These are phyloP conservation scores for Shinisaurus crocodilurus DNA, from an alignment of 2,113 vertebrate genomes.

Conservation along the genomic window DNA sequence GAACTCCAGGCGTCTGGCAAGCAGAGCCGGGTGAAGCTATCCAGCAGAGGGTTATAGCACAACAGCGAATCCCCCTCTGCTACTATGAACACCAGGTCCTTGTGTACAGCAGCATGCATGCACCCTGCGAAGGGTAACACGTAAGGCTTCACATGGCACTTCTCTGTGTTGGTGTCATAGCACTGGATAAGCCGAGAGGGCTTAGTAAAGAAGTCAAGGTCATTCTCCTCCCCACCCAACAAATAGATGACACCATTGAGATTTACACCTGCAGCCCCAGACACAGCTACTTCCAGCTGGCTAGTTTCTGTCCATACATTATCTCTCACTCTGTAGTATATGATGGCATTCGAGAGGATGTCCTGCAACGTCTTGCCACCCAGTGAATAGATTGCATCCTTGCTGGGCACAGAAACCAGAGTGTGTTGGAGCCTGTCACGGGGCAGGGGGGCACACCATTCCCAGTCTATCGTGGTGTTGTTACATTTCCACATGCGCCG, in stretches of 20 bases:
- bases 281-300: constrained; percentile 94
- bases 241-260: constrained; percentile 95
- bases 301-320: constrained; percentile 97
- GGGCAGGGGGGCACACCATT: constrained; percentile 94
- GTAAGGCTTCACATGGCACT: constrained; percentile 93
- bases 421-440: constrained; percentile 96
- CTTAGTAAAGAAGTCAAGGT: constrained; percentile 98
- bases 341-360: constrained; percentile 93
- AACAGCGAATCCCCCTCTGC: constrained; percentile 94
- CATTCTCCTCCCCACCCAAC: constrained; percentile 96
- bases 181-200: constrained; percentile 98
- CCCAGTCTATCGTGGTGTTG: constrained; percentile 98
- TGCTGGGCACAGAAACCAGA: constrained; percentile 89
- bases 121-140: constrained; percentile 93
- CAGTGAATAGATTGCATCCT: constrained; percentile 94
- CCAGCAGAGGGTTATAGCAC: constrained; percentile 95
- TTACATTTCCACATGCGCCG: constrained; percentile 99
- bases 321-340: constrained; percentile 95
- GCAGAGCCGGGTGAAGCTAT: constrained; percentile 95
- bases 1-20: constrained; percentile 97
- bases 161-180: constrained; percentile 91
- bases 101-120: constrained; percentile 97
- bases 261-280: constrained; percentile 93
- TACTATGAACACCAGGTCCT: constrained; percentile 96
- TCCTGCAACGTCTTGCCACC: constrained; percentile 97